Evolutionary conservation across 2,888 invertebrate genomes (phyloP).

Genomic region (Drosophila testacea): DNA sequence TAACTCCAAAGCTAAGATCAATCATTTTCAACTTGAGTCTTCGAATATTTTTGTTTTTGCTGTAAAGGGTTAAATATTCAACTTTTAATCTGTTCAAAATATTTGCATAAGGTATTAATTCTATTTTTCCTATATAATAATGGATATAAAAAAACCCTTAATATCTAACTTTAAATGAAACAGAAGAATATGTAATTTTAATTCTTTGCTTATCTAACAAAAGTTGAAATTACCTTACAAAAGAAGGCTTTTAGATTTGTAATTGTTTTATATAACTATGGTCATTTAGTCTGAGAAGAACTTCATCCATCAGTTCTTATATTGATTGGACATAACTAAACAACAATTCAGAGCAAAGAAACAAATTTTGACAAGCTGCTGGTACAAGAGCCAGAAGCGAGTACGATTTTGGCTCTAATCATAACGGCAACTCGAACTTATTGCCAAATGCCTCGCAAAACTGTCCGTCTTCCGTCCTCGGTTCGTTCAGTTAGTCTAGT

Average conservation of each 20-base stretch:
- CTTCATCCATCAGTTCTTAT: not conserved
- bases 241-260: not conserved
- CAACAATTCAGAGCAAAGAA: slow-evolving; percentile 29
- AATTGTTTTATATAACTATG: not conserved
- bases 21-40: no score
- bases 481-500: not conserved
- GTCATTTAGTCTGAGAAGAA: not conserved
- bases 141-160: no score
- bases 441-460: slow-evolving; percentile 53
- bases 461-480: slow-evolving; percentile 10
- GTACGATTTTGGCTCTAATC: slow-evolving; percentile 55
- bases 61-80: no score
- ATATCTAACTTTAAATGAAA: no score
- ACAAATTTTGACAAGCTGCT: slow-evolving; percentile 52
- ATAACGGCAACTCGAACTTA: slow-evolving; percentile 64
- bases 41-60: no score
- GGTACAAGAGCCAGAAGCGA: slow-evolving; percentile 27
- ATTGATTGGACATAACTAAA: slow-evolving; percentile 9
- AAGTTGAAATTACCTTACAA: not conserved
- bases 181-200: no score
- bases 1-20: no score
- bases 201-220: no score
- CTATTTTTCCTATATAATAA: no score
- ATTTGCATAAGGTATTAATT: no score
- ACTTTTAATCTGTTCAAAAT: no score